Evolutionary conservation across 2,797 vertebrate species (phyloP).

Genomic region (Tarsius wallacei): DNA sequence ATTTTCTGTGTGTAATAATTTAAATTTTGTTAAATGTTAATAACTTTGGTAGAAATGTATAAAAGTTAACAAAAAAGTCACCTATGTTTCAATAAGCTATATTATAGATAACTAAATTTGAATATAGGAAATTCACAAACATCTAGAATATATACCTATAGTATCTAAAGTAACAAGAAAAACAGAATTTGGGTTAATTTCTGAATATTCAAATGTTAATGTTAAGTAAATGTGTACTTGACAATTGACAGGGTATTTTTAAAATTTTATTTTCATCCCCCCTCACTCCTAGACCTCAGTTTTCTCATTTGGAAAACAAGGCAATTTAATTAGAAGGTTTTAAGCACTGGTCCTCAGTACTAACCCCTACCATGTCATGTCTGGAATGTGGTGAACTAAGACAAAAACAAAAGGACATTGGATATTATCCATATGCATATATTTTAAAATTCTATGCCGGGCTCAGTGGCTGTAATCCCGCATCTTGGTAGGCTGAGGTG

Average conservation of each 20-base stretch:
- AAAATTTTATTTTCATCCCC: background rate
- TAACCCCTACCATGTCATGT: background rate
- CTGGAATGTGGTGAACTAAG: background rate
- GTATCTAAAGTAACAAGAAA: slow-evolving; percentile 24
- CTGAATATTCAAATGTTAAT: background rate
- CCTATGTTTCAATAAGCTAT: background rate
- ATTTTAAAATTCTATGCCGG: background rate
- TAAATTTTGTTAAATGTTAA: background rate
- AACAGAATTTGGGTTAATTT: background rate
- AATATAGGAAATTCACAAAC: slow-evolving; percentile 47
- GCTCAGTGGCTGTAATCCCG: too few relatives aligned
- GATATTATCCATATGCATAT: background rate
- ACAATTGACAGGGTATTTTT: background rate
- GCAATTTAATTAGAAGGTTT: background rate
- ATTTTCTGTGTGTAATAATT: background rate
- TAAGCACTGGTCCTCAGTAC: background rate
- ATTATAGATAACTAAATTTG: slow-evolving; percentile 30
- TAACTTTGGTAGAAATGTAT: slow-evolving; percentile 12
- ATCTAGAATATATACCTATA: background rate
- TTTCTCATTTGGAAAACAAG: background rate
- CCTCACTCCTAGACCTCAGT: background rate
- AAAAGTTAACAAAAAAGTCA: slow-evolving; percentile 21
- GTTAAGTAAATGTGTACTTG: background rate
- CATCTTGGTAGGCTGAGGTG: too few relatives aligned
- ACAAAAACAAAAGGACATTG: background rate